Conservation (phyloP, 2,797 vertebrate species). For the Propithecus perrieri region DNA sequence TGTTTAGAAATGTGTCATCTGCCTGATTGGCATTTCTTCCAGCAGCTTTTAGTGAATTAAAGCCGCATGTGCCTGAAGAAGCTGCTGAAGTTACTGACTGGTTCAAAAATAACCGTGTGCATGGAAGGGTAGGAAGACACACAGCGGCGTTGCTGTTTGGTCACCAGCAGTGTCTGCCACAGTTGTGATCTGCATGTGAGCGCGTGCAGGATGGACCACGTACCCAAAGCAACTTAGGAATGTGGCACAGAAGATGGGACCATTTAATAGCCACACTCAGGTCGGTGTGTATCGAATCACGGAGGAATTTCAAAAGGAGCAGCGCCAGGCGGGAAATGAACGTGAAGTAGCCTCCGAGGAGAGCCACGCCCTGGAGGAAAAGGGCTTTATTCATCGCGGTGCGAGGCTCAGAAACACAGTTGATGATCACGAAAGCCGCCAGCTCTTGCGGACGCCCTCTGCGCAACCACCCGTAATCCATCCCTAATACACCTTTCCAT, state of each 20-base stretch:
- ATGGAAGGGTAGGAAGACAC: neutral
- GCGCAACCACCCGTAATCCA: too few relatives aligned
- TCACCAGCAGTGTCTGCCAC: neutral
- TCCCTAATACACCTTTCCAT: neutral
- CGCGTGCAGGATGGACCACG: neutral
- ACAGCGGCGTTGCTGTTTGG: neutral
- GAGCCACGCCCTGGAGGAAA: neutral
- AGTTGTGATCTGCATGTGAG: neutral
- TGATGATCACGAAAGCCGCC: neutral
- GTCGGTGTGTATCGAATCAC: neutral
- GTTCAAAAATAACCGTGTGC: neutral
- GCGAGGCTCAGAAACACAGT: neutral
- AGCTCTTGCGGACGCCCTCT: neutral
- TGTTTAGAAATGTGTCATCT: neutral
- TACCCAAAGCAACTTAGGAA: neutral
- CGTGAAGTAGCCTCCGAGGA: neutral
- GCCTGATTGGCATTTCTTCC: neutral
- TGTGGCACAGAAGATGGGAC: neutral
- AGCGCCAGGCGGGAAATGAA: neutral
- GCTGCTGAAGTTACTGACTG: neutral
- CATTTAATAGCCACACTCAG: neutral
- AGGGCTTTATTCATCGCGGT: neutral
- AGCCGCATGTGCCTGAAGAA: neutral
- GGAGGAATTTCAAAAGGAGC: neutral
- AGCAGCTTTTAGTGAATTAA: neutral